Percentiles rank a stretch among this genome's conserved stretches.
phyloP scores from a whole-genome alignment of 2,888 invertebrate species.

The Tachina lurida region DNA sequence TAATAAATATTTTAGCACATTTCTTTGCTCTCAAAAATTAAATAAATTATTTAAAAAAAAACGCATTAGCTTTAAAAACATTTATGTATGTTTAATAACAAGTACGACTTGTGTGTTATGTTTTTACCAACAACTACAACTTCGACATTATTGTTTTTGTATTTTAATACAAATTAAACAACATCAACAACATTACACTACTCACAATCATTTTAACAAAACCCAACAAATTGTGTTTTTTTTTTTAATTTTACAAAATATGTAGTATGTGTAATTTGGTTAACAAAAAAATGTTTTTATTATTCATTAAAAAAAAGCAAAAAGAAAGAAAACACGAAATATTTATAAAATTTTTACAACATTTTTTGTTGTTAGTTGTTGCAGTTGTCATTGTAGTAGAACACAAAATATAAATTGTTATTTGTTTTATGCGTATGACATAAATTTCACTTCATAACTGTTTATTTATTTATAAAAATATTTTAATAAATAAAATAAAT shows the following conservation, averaged over 20 bases:
- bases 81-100: conserved; percentile 44
- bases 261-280: conserved; percentile 50
- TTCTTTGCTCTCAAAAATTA: conserved; percentile 8
- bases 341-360: conserved; percentile 57
- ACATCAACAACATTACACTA: conserved; percentile 58
- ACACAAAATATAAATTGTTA: conserved; percentile 58
- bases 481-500: conserved; percentile 14
- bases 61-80: conserved; percentile 59
- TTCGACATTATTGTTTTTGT: conserved; percentile 50
- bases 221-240: conserved; percentile 41
- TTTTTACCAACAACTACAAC: conserved; percentile 70
- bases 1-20: background rate
- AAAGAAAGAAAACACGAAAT: conserved; percentile 15
- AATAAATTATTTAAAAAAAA: conserved; percentile 1
- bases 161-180: conserved; percentile 29
- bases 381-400: conserved; percentile 46
- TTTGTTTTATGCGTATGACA: conserved; percentile 70
- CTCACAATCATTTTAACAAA: conserved; percentile 59
- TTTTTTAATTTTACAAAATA: conserved; percentile 49
- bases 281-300: conserved; percentile 62
- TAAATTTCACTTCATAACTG: conserved; percentile 70
- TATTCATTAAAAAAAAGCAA: background rate
- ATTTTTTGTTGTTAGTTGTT: conserved; percentile 55
- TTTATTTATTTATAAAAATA: conserved; percentile 61
- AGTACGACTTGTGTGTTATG: conserved; percentile 57